Base-by-base conservation (phyloP, 35 echinoderm and acorn worm genomes). In the Ptychodera flava region DNA sequence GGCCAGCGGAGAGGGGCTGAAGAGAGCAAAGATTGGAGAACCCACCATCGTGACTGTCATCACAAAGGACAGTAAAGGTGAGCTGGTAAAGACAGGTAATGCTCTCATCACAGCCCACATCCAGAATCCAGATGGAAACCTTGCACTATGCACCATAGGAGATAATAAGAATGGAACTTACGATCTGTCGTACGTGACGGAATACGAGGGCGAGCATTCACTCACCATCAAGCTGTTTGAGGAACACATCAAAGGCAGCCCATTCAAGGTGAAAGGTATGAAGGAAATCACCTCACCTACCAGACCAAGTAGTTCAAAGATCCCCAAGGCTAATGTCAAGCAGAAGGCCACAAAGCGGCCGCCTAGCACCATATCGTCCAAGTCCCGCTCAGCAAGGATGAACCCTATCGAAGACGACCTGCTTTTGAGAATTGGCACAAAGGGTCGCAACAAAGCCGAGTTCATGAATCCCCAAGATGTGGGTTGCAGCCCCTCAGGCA, bases 341-440 rank as follows among this genome's bases (percentile, higher is more conserved):
- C 95, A 97, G 80, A 90, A 90, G 80, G 95, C 95, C 16, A 89
- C 86, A 0, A 91, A 92, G 36, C 86, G 95, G 80, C 95, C 95
- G 34, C 92, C 91, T 32, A 97, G 95, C 85, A 92, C 92, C 33
- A 82, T 88, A n/a, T 92, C 92, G 16, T 88, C 90, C 1, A 83
- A 83, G 35, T 79, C 93, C 1, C 89, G 92, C 86, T 89, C 90
- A 80, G 89, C 90, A 36, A 93, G 88, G 78, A 83, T 89, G 29
- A 97, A 97, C 38, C 95, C 95, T 30, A 97, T 97, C 29, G 95
- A 97, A 90, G 95, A 97, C 77, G 95, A 97, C 36, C 86, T 97
- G 34, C 81, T 97, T 10, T 33, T 90, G 36, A 88, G 90, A 0
- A 93, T 97, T 36, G 95, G 95, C 2, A 85, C 82, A 75, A 84